Percentiles rank a stretch among this genome's conserved stretches.
These are phyloP conservation scores for Toxostoma redivivum DNA, from an alignment of 2,113 vertebrate species.

Conservation along the genomic window DNA sequence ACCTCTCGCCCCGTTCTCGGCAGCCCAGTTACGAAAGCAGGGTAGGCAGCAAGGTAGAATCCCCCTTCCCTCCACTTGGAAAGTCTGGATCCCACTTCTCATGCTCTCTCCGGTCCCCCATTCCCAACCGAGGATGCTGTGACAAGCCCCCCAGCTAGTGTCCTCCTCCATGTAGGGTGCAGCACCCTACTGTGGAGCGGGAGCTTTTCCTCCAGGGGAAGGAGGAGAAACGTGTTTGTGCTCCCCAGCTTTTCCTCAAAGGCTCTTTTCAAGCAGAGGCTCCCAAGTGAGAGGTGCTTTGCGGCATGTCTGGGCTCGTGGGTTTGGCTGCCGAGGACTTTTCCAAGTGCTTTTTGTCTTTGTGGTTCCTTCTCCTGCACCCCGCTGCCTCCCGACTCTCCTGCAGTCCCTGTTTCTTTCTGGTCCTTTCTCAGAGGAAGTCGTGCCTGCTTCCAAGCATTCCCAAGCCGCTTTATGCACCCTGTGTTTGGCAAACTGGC, in stretches of 20 bases:
- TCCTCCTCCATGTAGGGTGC: background rate
- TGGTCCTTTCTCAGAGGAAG: background rate
- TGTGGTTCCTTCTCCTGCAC: background rate
- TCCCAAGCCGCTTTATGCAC: background rate
- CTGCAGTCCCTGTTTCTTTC: background rate
- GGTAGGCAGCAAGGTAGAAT: background rate
- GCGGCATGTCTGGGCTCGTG: conserved; percentile 1
- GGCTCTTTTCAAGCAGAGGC: background rate
- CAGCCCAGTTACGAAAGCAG: background rate
- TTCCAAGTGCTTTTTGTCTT: background rate
- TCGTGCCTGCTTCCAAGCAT: background rate
- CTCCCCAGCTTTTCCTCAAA: conserved; percentile 32
- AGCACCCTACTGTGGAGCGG: background rate
- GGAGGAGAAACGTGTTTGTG: conserved; percentile 6
- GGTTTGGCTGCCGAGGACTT: conserved; percentile 17
- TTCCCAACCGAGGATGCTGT: background rate
- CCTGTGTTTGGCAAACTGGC: background rate
- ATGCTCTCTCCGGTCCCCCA: rapidly evolving
- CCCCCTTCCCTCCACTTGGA: background rate
- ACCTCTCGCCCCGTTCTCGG: no score
- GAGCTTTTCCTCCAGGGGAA: background rate
- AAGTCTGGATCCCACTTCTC: background rate
- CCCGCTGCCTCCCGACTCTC: background rate
- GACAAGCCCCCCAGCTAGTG: background rate
- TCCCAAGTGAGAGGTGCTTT: background rate